Percentiles rank a stretch among this genome's conserved stretches.
These are phyloP conservation scores for Bombus terrestris DNA, from an alignment of 1,140 invertebrate genomes.

Conservation along the genomic window DNA sequence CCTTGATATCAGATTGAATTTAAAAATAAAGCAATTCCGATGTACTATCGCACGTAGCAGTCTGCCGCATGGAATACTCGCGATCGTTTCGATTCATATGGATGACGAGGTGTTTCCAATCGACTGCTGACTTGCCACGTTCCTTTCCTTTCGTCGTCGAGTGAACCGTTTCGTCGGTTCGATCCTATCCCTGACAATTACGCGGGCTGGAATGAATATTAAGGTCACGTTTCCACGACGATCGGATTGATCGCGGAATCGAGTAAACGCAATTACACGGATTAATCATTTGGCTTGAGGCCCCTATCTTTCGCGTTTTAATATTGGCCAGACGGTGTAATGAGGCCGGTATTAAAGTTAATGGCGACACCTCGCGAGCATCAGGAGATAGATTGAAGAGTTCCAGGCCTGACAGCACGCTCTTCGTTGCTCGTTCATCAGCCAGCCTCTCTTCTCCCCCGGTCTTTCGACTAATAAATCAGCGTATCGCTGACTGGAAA, in stretches of 20 bases:
- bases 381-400: conserved; percentile 47
- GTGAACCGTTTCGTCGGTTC: background rate
- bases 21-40: conserved; percentile 17
- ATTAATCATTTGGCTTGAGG: conserved; percentile 41
- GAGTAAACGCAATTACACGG: conserved; percentile 51
- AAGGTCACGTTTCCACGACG: conserved; percentile 16
- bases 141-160: background rate
- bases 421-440: conserved; percentile 47
- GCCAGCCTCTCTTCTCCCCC: background rate
- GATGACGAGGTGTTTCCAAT: background rate
- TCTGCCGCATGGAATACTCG: background rate
- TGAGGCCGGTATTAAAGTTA: conserved; percentile 55
- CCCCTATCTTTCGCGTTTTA: conserved; percentile 33
- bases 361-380: conserved; percentile 45
- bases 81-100: conserved; percentile 5
- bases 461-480: conserved; percentile 40
- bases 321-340: conserved; percentile 46
- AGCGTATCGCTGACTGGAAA: conserved; percentile 32
- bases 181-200: conserved; percentile 28
- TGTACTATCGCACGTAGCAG: background rate
- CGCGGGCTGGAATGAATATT: conserved; percentile 32
- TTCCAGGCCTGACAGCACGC: conserved; percentile 36
- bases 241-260: conserved; percentile 36
- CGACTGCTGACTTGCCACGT: background rate
- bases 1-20: conserved; percentile 12